Evolutionary conservation across 1,140 invertebrate genomes (phyloP), one percentile per base, ranked within the genome.

Genomic region (Periplaneta americana): DNA sequence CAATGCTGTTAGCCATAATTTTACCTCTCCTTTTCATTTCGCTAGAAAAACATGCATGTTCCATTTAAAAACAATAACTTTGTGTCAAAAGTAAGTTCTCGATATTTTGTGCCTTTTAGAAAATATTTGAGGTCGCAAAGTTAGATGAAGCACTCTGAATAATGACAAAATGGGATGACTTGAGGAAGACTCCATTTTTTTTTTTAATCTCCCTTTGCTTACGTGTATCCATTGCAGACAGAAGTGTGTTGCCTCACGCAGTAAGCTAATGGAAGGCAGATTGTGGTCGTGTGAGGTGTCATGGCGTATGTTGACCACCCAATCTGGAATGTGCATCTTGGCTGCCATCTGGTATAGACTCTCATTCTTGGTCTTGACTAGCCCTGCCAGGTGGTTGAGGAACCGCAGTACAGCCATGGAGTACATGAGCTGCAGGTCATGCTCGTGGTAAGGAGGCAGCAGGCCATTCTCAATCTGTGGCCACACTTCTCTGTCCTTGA

Each of bases 291-390:
- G 93, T 31, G 92, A 91, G n/a, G 90, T 90, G 81, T 93, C 90
- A 84, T 94, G 92, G 75, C 93, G 87, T n/a, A 94, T 85, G 81
- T 92, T 90, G 9, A 94, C 90, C 81, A 94, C 90, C 92, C 92
- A 94, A 57, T 91, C 89, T 28, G 93, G 93, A 74, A 94, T 90
- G 37, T 90, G 90, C 32, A 92, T 83, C 82, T 89, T 88, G 35
- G 88, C 88, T 3, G 92, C 92, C 35, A 92, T 90, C 84, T 90
- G 86, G 83, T 91, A 91, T 74, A 93, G 85, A 37, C 91, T 91
- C 2, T 86, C 84, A 32, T 89, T 88, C 84, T 90, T 90, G 0
- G 86, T 88, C 31, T 89, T 88, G 79, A 89, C 88, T 80, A 89
- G 85, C 80, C 91, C 90, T 31, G 90, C 86, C 84, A 92, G 91